These are phyloP conservation scores for Amphilophus citrinellus DNA, from an alignment of 2,113 vertebrate genomes.

Conservation along the genomic window DNA sequence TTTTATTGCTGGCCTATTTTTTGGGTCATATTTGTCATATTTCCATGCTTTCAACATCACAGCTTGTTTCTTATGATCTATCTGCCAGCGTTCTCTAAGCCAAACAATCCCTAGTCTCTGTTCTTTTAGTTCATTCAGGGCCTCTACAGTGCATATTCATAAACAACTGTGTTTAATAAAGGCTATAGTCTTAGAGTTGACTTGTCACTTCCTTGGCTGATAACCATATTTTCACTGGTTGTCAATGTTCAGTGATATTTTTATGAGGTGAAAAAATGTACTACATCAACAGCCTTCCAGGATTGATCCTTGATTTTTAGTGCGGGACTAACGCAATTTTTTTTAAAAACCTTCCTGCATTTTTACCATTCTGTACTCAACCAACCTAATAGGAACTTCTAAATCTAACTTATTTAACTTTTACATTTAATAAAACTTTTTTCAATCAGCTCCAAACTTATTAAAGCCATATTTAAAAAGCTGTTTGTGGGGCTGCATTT, in stretches of 20 bases:
- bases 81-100: accelerated
- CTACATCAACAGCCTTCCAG: neutral
- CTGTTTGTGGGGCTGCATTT: neutral
- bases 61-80: neutral
- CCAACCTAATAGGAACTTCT: too few relatives aligned
- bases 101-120: neutral
- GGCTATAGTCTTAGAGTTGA: neutral
- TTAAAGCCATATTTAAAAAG: neutral
- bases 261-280: neutral
- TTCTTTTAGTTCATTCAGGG: neutral
- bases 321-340: too few relatives aligned
- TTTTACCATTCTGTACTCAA: too few relatives aligned
- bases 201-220: neutral
- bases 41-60: neutral
- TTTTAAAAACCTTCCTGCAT: too few relatives aligned
- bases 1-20: neutral
- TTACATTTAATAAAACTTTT: too few relatives aligned
- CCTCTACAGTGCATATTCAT: neutral
- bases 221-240: neutral
- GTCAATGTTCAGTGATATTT: neutral
- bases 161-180: neutral
- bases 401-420: too few relatives aligned
- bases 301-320: neutral
- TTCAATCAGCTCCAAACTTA: too few relatives aligned
- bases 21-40: neutral